A percentile compares a stretch with the other conserved stretches of the same genome.
Evolutionary conservation across 2,797 vertebrate species (phyloP).

Genomic region (Nyctibius grandis): DNA sequence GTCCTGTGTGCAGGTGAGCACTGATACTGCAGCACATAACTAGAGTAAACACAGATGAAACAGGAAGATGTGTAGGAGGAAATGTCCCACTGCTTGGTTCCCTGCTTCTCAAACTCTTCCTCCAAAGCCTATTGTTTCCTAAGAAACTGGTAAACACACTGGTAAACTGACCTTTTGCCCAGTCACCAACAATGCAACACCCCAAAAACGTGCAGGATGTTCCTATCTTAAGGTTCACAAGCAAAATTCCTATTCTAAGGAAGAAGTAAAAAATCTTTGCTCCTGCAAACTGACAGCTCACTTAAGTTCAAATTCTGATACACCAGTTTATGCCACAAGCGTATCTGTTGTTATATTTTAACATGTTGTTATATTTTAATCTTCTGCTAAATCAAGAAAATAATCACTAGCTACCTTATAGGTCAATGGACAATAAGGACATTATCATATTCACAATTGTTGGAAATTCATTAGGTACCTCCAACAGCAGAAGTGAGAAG

Average conservation of each 20-base stretch:
- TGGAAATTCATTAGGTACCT: background rate
- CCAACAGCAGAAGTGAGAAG: background rate
- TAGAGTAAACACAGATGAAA: background rate
- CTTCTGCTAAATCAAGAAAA: background rate
- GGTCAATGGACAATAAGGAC: background rate
- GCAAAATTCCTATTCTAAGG: background rate
- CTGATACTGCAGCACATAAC: background rate
- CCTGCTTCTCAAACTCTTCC: background rate
- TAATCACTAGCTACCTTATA: background rate
- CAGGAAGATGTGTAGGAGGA: background rate
- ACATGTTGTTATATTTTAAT: background rate
- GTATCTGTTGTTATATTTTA: background rate
- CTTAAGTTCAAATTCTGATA: background rate
- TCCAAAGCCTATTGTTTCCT: background rate
- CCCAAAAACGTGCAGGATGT: background rate
- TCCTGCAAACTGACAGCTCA: background rate
- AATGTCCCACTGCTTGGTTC: background rate
- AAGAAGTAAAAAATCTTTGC: background rate
- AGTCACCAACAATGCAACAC: background rate
- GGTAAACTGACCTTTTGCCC: background rate
- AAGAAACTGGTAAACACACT: background rate
- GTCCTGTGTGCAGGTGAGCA: background rate
- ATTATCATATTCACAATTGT: background rate
- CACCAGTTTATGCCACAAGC: background rate
- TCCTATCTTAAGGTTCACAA: background rate